Base-by-base conservation (phyloP, 1,140 invertebrate genomes). In the Trissolcus basalis region DNA sequence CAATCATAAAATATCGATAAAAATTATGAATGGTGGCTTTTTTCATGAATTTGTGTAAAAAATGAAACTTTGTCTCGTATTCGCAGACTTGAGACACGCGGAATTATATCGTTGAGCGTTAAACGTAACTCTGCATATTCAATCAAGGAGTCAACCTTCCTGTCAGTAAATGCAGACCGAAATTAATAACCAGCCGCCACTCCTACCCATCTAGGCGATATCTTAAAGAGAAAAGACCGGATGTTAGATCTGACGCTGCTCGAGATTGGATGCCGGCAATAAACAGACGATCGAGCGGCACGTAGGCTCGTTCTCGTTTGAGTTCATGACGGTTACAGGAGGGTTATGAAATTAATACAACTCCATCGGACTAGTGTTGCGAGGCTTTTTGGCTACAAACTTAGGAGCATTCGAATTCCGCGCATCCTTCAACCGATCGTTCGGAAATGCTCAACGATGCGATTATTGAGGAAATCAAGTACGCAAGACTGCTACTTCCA, bases 391-490 rank as follows among this genome's bases (percentile, higher is more conserved):
- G 54, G 69, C 61, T 43, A 10, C 45, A 58, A 53, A 68, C 65
- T 45, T 65, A 71, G 50, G 56, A 80, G 51, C 76, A 55, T 77
- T 82, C 83, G 78, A 80, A 88, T 87, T 85, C 83, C 82, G 81
- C 80, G 84, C 82, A 86, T 87, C 85, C 83, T 86, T 86, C 80
- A 82, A 82, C 69, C 80, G 78, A 76, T 85, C 83, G 81, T 80
- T 80, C 82, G 85, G 85, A 87, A 87, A 80, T 77, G 81, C 81
- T 83, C 83, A 83, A 80, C 83, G 82, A 85, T 79, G 81, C 58
- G 85, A 85, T 84, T 86, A 87, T 87, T 84, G 84, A 85, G 85
- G 86, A 88, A 88, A 87, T 87, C 87, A 85, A 84, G 81, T 81
- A 77, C 67, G 71, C 71, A 59, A 69, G 32, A 55, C 67, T 67